These are phyloP conservation scores for Drosophila borealis DNA, from an alignment of 2,888 invertebrate species.

Conservation along the genomic window DNA sequence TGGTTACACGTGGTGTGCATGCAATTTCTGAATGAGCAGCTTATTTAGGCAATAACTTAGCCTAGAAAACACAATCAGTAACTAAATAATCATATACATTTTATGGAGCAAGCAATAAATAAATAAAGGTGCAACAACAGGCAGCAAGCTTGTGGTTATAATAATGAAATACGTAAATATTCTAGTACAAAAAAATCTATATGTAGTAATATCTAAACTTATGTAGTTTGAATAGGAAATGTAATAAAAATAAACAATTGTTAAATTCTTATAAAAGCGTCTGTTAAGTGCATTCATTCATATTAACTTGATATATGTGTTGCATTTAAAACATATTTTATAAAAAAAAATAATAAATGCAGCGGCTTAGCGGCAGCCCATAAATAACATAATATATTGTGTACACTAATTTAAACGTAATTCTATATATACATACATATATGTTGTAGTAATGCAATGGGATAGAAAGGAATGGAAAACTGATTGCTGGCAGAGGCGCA, in stretches of 20 bases:
- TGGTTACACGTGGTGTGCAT: conserved; percentile 7
- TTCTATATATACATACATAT: conserved; percentile 15
- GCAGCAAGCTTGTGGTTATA: conserved; percentile 11
- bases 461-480: conserved; percentile 32
- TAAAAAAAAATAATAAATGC: conserved; percentile 40
- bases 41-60: conserved; percentile 83
- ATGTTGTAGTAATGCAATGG: conserved; percentile 21
- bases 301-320: conserved; percentile 40
- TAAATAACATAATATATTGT: conserved; percentile 49
- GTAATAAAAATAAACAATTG: not conserved
- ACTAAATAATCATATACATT: conserved; percentile 4
- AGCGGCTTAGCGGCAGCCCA: conserved; percentile 49
- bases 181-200: not conserved
- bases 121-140: conserved; percentile 22
- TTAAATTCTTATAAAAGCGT: conserved; percentile 21
- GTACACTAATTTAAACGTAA: conserved; percentile 46
- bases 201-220: not conserved
- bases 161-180: conserved; percentile 1
- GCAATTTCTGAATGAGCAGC: conserved; percentile 47
- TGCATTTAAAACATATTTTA: conserved; percentile 21
- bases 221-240: not conserved
- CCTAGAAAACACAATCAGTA: conserved; percentile 66
- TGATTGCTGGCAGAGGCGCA: conserved; percentile 53
- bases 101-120: conserved; percentile 11
- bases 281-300: conserved; percentile 22